Evolutionary conservation across 2,888 invertebrate species (phyloP).

Genomic region (Tipula vernalis): DNA sequence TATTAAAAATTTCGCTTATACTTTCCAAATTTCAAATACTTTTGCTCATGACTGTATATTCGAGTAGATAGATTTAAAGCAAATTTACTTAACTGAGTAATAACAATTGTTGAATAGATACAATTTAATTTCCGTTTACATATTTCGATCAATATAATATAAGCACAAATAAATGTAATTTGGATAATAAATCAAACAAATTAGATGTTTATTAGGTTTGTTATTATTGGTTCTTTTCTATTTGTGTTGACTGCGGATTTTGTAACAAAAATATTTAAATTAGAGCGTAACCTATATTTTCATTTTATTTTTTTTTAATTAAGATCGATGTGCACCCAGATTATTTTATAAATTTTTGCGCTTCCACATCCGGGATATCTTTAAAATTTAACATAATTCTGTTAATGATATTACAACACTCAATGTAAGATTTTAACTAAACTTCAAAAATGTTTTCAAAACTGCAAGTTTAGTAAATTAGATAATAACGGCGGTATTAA

Average conservation of each 20-base stretch:
- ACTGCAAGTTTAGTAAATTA: no score
- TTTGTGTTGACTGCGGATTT: not conserved
- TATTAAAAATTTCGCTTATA: no score
- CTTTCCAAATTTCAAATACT: no score
- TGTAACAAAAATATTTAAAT: not conserved
- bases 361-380: no score
- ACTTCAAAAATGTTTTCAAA: no score
- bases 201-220: not conserved
- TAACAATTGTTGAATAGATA: not conserved
- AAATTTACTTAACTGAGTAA: not conserved
- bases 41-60: not conserved
- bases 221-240: not conserved
- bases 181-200: not conserved
- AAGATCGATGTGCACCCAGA: not conserved
- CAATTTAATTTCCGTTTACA: not conserved
- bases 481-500: no score
- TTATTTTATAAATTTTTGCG: not conserved
- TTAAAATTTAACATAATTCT: no score
- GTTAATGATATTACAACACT: no score
- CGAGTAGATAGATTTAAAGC: not conserved
- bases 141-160: not conserved
- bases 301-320: not conserved
- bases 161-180: not conserved
- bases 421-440: no score
- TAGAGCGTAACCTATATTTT: not conserved